Percentiles rank a stretch among this genome's conserved stretches.
Evolutionary conservation across 1,140 invertebrate species (phyloP).

Genomic region (Asbolus verrucosus): DNA sequence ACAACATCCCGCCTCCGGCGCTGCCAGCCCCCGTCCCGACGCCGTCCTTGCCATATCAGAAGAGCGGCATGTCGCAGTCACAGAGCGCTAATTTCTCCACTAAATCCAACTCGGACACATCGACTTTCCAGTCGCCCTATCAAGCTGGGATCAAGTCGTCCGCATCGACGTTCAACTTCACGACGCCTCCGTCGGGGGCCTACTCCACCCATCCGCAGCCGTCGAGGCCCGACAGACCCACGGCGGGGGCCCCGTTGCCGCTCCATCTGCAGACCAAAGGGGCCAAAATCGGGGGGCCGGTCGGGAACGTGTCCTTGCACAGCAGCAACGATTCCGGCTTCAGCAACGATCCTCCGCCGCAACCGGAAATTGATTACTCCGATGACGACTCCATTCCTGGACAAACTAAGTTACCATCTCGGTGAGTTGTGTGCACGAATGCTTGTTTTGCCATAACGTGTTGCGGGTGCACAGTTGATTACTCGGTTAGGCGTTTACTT

Average conservation of each 20-base stretch:
- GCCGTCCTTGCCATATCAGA: slow-evolving; percentile 64
- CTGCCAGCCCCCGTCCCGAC: slow-evolving; percentile 75
- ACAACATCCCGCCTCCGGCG: slow-evolving; percentile 72
- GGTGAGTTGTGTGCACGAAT: slow-evolving; percentile 68
- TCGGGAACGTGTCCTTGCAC: slow-evolving; percentile 82
- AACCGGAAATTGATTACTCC: slow-evolving; percentile 90
- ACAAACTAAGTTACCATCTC: slow-evolving; percentile 73
- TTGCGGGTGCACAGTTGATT: neutral
- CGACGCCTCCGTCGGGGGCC: slow-evolving; percentile 66
- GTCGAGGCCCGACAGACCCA: slow-evolving; percentile 66
- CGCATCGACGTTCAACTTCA: slow-evolving; percentile 70
- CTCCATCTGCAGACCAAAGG: slow-evolving; percentile 63
- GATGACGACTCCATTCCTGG: slow-evolving; percentile 81
- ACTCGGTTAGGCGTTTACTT: slow-evolving; percentile 46
- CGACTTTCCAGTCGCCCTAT: slow-evolving; percentile 65
- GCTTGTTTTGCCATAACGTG: neutral
- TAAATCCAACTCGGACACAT: slow-evolving; percentile 58
- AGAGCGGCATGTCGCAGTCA: slow-evolving; percentile 67
- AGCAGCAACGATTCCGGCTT: slow-evolving; percentile 93
- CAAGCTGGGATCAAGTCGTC: slow-evolving; percentile 68
- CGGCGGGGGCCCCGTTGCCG: slow-evolving; percentile 65
- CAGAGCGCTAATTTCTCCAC: slow-evolving; percentile 69
- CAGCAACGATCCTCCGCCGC: slow-evolving; percentile 88
- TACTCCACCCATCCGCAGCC: slow-evolving; percentile 70
- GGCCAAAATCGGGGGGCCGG: slow-evolving; percentile 65